Base-by-base conservation (phyloP, 2,113 vertebrate genomes). In the Nannospalax galili region DNA sequence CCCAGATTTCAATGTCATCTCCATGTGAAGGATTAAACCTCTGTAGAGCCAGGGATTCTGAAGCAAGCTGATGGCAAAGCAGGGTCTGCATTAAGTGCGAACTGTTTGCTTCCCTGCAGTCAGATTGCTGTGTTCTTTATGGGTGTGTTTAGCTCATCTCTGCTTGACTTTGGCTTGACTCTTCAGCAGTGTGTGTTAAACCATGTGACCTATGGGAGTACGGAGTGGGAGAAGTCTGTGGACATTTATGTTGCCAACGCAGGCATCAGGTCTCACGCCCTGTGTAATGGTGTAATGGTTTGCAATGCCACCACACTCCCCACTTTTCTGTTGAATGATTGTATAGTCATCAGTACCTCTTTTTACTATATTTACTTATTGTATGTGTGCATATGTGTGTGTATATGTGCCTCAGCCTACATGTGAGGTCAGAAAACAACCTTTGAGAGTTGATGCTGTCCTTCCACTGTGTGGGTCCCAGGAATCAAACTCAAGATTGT, bases 61-160 rank as follows among this genome's bases (percentile, higher is more conserved):
- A 42, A 96, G 90, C 45, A 78, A 52, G 60, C 62, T 7, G 6
- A 10, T 56, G 4, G 2, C 65, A 79, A 65, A 7, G 32, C 11
- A n/a, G n/a, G 26, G 45, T 37, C 45, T 88, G 16, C 42, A 5
- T 1, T n/a, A 19, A 8, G 1, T 0, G 22, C 26, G 62, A 24
- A 20, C n/a, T 19, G 65, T 56, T 10, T 15, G 65, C 30, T 52
- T 64, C 48, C 35, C 56, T 69, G 62, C 22, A 19, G 58, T 73
- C 11, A 16, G 1, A 3, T 30, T 3, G 80, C 20, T 32, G 0
- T 40, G 62, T n/a, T 62, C 45, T 37, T n/a, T 1, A 0, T 2
- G 40, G 15, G 30, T 10, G 1, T 32, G 15, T 15, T 22, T n/a
- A 3, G 45, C 30, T 24, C 58, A 12, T 45, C 24, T 78, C 69